phyloP scores from a whole-genome alignment of 2,113 vertebrate genomes.

The Gambusia affinis region DNA sequence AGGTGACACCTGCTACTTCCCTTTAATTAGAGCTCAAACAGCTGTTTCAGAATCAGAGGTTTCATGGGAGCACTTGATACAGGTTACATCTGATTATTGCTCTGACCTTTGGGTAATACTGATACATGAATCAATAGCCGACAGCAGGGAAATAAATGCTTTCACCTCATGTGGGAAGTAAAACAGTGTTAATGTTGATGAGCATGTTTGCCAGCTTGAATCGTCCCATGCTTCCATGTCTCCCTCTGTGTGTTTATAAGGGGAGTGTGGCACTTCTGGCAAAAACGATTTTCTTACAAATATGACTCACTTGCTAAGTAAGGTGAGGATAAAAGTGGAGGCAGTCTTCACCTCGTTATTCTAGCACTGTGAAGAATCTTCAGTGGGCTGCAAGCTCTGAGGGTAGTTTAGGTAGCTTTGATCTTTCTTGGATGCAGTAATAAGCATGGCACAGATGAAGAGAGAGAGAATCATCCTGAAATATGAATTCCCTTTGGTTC shows the following conservation, averaged over 20 bases:
- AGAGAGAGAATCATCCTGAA: conserved; percentile 64
- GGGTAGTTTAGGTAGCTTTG: conserved; percentile 76
- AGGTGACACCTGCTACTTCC: conserved; percentile 81
- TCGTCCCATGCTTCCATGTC: conserved; percentile 29
- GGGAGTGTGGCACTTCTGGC: conserved; percentile 38
- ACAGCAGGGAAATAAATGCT: not conserved
- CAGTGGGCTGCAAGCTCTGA: conserved; percentile 58
- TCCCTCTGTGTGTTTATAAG: conserved; percentile 24
- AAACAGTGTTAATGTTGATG: conserved; percentile 21
- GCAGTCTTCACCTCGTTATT: conserved; percentile 68
- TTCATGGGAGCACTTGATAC: conserved; percentile 40
- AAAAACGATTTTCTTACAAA: conserved; percentile 64
- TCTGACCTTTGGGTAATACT: conserved; percentile 33
- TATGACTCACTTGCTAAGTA: conserved; percentile 60
- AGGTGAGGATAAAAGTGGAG: conserved; percentile 72
- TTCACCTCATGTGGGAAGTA: not conserved
- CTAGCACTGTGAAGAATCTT: conserved; percentile 69
- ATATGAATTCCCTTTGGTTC: conserved; percentile 69
- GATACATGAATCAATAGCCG: conserved; percentile 47
- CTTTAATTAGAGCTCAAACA: conserved; percentile 82
- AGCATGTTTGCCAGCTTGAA: conserved; percentile 23
- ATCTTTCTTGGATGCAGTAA: conserved; percentile 72
- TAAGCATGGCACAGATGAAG: conserved; percentile 66
- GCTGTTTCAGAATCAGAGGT: conserved; percentile 72
- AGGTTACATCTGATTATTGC: conserved; percentile 58